These are phyloP conservation scores for Galleria mellonella DNA, from an alignment of 1,140 invertebrate species.

Conservation along the genomic window DNA sequence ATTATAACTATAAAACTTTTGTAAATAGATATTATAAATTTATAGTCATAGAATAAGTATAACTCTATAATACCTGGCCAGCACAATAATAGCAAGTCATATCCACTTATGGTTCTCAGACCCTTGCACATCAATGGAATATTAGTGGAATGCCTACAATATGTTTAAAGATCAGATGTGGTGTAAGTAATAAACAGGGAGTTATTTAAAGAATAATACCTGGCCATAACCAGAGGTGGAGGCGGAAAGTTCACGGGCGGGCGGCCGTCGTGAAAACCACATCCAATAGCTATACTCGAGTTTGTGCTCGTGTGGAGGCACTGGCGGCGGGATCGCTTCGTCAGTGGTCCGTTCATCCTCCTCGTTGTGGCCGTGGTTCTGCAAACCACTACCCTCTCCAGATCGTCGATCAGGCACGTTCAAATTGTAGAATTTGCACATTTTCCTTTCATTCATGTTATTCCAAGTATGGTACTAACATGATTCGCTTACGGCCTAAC, in stretches of 20 bases:
- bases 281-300: conserved; percentile 92
- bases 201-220: too few relatives aligned
- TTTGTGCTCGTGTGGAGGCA: conserved; percentile 87
- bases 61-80: too few relatives aligned
- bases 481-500: conserved; percentile 69
- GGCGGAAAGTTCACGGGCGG: conserved; percentile 50
- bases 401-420: conserved; percentile 67
- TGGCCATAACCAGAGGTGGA: conserved; percentile 65
- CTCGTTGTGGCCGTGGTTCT: conserved; percentile 44
- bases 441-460: conserved; percentile 72
- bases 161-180: too few relatives aligned
- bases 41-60: too few relatives aligned
- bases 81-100: too few relatives aligned
- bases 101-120: too few relatives aligned
- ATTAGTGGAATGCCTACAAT: too few relatives aligned
- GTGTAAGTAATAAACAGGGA: too few relatives aligned
- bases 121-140: too few relatives aligned
- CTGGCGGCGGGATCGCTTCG: conserved; percentile 74
- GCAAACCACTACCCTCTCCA: conserved; percentile 31
- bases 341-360: conserved; percentile 55
- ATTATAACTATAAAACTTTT: too few relatives aligned
- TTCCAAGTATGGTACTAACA: conserved; percentile 55
- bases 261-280: conserved; percentile 88
- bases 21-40: too few relatives aligned
- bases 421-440: conserved; percentile 72